Conservation (phyloP, 2,888 invertebrate species). For the Hydropsyche betteni region DNA sequence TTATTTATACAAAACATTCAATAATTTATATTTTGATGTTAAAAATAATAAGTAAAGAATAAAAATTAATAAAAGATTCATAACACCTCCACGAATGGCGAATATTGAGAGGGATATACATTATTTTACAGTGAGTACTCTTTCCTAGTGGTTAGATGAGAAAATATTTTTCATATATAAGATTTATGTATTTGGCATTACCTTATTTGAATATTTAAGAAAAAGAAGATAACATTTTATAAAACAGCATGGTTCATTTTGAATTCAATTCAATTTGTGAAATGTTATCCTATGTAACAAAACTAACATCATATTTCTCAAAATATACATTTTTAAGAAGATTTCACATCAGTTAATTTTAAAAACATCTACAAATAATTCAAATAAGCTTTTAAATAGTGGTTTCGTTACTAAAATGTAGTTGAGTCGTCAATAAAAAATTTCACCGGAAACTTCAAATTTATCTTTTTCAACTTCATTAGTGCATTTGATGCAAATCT, state of each 20-base stretch:
- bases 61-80: constrained; percentile 5
- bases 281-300: constrained; percentile 7
- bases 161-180: no score
- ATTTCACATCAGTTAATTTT: no score
- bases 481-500: no score
- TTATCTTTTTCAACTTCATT: no score
- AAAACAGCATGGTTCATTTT: not conserved
- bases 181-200: not conserved
- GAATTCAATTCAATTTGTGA: not conserved
- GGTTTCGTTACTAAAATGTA: no score
- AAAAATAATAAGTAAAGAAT: constrained; percentile 6
- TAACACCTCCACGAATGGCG: not conserved
- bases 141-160: not conserved
- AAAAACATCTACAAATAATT: no score
- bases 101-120: not conserved
- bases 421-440: no score
- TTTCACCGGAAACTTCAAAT: no score
- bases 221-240: not conserved
- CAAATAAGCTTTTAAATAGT: no score
- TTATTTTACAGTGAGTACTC: not conserved
- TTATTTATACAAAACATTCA: constrained; percentile 6
- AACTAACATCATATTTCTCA: constrained; percentile 4
- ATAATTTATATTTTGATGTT: constrained; percentile 6
- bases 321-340: constrained; percentile 1
- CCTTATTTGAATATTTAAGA: not conserved